Conservation (phyloP, 2,888 invertebrate genomes). For the Iphiclides podalirius region DNA sequence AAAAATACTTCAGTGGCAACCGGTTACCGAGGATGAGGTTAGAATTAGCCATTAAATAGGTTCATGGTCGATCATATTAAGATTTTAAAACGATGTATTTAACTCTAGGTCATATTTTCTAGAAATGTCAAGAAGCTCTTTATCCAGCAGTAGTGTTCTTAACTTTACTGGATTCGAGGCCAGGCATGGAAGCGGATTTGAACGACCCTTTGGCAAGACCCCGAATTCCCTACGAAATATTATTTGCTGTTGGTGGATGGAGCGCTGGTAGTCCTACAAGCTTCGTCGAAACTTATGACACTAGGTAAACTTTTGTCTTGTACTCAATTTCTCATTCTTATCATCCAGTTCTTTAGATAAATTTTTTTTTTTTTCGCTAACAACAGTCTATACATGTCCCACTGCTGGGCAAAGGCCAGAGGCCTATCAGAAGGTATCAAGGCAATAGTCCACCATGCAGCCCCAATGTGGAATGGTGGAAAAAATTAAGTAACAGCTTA, state of each 20-base stretch:
- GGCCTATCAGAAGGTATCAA: too few relatives aligned
- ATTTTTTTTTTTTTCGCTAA: too few relatives aligned
- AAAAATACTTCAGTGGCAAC: constrained; percentile 78
- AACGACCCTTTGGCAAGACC: constrained; percentile 83
- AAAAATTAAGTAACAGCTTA: too few relatives aligned
- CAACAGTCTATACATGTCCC: too few relatives aligned
- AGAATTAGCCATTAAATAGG: constrained; percentile 16
- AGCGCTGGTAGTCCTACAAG: constrained; percentile 90
- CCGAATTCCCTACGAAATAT: constrained; percentile 86
- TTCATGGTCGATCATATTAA: not conserved
- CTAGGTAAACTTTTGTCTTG: too few relatives aligned
- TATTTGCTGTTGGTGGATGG: constrained; percentile 93
- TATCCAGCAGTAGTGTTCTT: constrained; percentile 77
- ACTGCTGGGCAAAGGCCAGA: too few relatives aligned
- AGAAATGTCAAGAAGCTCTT: constrained; percentile 79
- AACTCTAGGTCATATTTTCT: constrained; percentile 27
- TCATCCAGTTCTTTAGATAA: too few relatives aligned
- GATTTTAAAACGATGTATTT: constrained; percentile 7
- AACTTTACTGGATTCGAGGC: constrained; percentile 69
- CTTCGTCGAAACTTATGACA: constrained; percentile 88
- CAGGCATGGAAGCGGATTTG: constrained; percentile 71
- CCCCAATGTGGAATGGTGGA: too few relatives aligned
- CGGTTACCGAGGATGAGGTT: constrained; percentile 75
- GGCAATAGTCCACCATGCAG: too few relatives aligned
- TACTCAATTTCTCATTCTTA: constrained; percentile 26